These are phyloP conservation scores for Nothobranchius kuhntae DNA, from an alignment of 2,113 vertebrate genomes.

Conservation along the genomic window DNA sequence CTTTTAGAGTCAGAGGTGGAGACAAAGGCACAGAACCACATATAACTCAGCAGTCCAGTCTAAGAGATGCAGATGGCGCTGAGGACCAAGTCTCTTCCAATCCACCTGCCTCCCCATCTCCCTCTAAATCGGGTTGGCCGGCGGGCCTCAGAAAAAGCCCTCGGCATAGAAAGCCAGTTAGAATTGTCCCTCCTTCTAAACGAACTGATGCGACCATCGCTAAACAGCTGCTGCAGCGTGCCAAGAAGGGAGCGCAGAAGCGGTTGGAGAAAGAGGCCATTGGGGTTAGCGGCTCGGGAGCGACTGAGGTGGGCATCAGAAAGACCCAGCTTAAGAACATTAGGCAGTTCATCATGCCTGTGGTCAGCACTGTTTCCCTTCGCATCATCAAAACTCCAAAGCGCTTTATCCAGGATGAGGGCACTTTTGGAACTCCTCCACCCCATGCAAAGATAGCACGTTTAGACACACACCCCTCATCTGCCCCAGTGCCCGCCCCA, in stretches of 20 bases:
- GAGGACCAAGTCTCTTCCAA: slow-evolving; percentile 69
- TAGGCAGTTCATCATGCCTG: slow-evolving; percentile 98
- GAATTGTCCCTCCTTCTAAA: slow-evolving; percentile 94
- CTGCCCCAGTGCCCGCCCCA: slow-evolving; percentile 59
- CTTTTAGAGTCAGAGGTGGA: slow-evolving; percentile 82
- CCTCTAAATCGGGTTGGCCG: slow-evolving; percentile 77
- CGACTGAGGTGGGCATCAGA: slow-evolving; percentile 82
- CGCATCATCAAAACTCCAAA: slow-evolving; percentile 98
- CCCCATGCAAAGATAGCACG: slow-evolving; percentile 92
- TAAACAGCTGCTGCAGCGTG: slow-evolving; percentile 94
- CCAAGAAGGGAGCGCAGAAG: slow-evolving; percentile 91
- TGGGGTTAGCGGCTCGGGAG: slow-evolving; percentile 43
- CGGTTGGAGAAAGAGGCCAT: slow-evolving; percentile 90
- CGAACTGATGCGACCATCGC: slow-evolving; percentile 94
- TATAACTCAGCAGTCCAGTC: slow-evolving; percentile 55
- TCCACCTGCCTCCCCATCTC: slow-evolving; percentile 73
- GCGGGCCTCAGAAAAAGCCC: slow-evolving; percentile 90
- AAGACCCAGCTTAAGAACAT: slow-evolving; percentile 97
- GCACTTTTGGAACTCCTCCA: slow-evolving; percentile 80
- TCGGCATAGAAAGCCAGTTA: slow-evolving; percentile 91
- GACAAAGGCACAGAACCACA: slow-evolving; percentile 79
- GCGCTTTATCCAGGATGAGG: slow-evolving; percentile 96
- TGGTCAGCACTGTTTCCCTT: slow-evolving; percentile 95
- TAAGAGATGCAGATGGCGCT: slow-evolving; percentile 49
- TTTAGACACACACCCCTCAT: slow-evolving; percentile 81